These are phyloP conservation scores for Lagopus leucura DNA, from an alignment of 2,113 vertebrate species.

Conservation along the genomic window DNA sequence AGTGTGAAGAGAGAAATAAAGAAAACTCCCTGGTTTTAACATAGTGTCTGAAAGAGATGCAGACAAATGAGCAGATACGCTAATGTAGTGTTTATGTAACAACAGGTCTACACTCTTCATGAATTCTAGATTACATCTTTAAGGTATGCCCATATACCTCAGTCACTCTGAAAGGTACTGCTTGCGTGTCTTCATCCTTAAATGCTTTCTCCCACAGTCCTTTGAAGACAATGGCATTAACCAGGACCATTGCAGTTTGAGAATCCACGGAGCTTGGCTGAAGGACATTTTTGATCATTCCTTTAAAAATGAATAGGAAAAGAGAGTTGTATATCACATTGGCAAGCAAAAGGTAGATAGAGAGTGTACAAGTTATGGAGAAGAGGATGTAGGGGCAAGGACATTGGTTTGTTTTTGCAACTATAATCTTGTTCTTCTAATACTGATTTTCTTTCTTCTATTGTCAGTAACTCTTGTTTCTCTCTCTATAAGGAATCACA, in stretches of 20 bases:
- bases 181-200: conserved; percentile 46
- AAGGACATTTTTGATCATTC: conserved; percentile 83
- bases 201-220: conserved; percentile 48
- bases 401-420: neutral
- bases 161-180: conserved; percentile 29
- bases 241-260: conserved; percentile 79
- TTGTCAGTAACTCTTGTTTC: neutral
- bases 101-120: neutral
- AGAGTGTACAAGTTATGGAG: neutral
- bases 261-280: conserved; percentile 69
- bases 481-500: neutral
- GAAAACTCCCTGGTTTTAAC: neutral
- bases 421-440: neutral
- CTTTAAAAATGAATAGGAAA: conserved; percentile 58
- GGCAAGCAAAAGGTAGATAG: neutral
- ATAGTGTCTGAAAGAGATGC: neutral
- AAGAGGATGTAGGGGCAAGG: neutral
- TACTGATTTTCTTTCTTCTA: neutral
- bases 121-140: neutral
- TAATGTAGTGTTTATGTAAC: neutral
- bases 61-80: neutral
- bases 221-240: conserved; percentile 66
- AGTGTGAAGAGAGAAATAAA: neutral
- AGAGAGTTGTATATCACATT: neutral
- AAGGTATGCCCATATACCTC: conserved; percentile 10